Base-by-base conservation (phyloP, 2,888 invertebrate species). In the Noctua janthe region DNA sequence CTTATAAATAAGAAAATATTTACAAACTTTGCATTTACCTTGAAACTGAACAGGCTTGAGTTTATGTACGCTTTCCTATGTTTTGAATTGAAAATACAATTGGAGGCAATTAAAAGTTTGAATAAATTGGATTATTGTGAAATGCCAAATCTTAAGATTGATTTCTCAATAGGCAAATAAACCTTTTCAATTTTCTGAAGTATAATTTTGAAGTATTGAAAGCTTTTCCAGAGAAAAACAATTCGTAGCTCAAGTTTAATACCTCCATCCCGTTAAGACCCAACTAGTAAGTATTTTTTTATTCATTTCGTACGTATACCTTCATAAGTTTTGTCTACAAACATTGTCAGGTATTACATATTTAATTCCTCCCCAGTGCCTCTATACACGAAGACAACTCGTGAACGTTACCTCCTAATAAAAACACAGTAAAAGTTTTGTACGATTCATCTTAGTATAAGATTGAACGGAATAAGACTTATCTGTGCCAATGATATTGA, bases 1-100 rank as follows among this genome's bases (percentile, higher is more conserved):
- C 49, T 77, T 82, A 78, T 86, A 88, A 88, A 88, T 86, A 86
- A 86, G 76, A 79, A 73, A 75, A 82, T 86, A 88, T 88, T 88
- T 86, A 86, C 86, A 82, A 88, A 82, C 76, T 81, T 81, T 66
- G 51, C 77, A 39, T 54, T 85, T 66, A 76, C 75, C 82, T 86
- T 76, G 74, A 85, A 88, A 76, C 64, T 64, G 71, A 85, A 78
- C 76, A 75, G 75, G 51, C 29, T 76, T 23, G 39, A 78, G 54
- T 64, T 73, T 62, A 59, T 78, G 76, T 71, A 62, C 35, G n/a
- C 49, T 64, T 47, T 74, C 77, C 84, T 75, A n/a, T 72, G 59
- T 70, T 80, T 80, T 75, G 47, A 76, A 72, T 80, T 64, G n/a
- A 72, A 85, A 85, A 80, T 74, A 85, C 69, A 80, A 79, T 64